Percentiles rank a stretch among this genome's conserved stretches.
These are phyloP conservation scores for Tragelaphus strepsiceros DNA, from an alignment of 2,113 vertebrate species.

Conservation along the genomic window DNA sequence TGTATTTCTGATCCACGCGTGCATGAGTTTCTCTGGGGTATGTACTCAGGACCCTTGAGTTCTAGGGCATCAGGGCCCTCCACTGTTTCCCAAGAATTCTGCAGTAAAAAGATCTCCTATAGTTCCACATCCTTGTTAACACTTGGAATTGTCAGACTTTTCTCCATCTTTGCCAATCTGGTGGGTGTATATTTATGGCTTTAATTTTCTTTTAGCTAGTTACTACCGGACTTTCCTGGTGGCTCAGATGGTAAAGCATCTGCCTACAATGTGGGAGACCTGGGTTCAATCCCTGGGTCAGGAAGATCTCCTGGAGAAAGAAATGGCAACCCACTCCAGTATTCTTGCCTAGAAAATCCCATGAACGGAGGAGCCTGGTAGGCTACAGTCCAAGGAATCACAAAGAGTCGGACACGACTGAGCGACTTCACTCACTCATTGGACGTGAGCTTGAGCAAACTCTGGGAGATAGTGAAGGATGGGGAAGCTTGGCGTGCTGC, in stretches of 20 bases:
- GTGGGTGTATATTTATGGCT: background rate
- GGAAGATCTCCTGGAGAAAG: background rate
- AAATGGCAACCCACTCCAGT: background rate
- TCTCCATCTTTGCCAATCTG: background rate
- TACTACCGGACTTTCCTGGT: background rate
- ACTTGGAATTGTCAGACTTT: background rate
- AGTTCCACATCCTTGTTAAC: background rate
- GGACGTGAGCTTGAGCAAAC: background rate
- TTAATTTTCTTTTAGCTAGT: background rate
- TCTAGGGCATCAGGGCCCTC: background rate
- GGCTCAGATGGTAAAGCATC: background rate
- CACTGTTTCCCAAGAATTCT: background rate
- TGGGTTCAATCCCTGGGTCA: background rate
- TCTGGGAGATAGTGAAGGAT: background rate
- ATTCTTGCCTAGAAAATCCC: background rate
- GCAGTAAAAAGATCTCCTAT: background rate
- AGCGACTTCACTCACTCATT: background rate
- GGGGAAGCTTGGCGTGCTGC: background rate
- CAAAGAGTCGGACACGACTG: background rate
- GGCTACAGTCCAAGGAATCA: background rate
- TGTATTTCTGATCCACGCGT: accelerated
- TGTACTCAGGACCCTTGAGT: background rate
- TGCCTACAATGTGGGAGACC: background rate
- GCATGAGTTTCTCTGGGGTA: background rate
- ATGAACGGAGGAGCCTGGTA: background rate